Conservation (phyloP, 2,113 vertebrate genomes). For the Lipophrys pholis region DNA sequence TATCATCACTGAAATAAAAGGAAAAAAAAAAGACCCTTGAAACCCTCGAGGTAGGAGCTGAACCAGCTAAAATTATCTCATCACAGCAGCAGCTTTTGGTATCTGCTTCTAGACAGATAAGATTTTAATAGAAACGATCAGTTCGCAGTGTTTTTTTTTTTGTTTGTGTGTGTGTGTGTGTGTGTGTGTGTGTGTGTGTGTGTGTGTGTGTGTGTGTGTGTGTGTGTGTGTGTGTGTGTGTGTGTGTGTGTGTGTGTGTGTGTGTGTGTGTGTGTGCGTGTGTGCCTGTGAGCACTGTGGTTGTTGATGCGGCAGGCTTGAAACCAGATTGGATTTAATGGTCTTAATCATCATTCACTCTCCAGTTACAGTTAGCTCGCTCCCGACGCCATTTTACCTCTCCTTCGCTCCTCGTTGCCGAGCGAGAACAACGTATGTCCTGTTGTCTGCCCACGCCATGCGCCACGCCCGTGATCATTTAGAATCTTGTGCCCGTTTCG, state of each 20-base stretch:
- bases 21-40: slow-evolving; percentile 3
- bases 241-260: no score
- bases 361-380: slow-evolving; percentile 33
- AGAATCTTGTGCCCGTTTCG: slow-evolving; percentile 42
- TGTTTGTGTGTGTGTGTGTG: no score
- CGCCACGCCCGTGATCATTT: slow-evolving; percentile 55
- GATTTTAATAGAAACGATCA: slow-evolving; percentile 10
- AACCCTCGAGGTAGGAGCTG: neutral
- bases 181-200: no score
- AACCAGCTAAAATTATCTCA: slow-evolving; percentile 33
- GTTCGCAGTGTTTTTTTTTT: slow-evolving; percentile 11
- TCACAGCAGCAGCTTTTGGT: neutral
- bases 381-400: slow-evolving; percentile 29
- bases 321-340: slow-evolving; percentile 61
- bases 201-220: no score
- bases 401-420: slow-evolving; percentile 58
- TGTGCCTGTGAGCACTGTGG: neutral
- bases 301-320: slow-evolving; percentile 22
- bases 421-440: slow-evolving; percentile 60
- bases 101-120: slow-evolving; percentile 26
- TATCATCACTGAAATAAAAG: slow-evolving; percentile 11
- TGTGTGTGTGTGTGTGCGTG: no score
- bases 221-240: no score
- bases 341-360: slow-evolving; percentile 57
- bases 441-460: slow-evolving; percentile 72